These are phyloP conservation scores for Ranitomeya imitator DNA, from an alignment of 2,113 vertebrate species.

Conservation along the genomic window DNA sequence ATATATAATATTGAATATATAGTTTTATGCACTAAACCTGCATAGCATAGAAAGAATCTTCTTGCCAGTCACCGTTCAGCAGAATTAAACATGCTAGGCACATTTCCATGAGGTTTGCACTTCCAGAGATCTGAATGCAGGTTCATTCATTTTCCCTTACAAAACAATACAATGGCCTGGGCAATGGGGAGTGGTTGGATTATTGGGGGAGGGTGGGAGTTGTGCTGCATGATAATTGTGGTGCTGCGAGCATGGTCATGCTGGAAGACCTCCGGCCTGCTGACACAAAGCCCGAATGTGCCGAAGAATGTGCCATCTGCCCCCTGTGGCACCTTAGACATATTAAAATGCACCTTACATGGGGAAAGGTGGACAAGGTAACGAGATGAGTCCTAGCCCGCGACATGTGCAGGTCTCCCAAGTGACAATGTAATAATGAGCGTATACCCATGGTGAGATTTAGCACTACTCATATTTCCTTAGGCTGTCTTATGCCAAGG, in stretches of 20 bases:
- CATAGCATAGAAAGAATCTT: not conserved
- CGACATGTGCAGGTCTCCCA: not conserved
- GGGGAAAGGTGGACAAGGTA: conserved; percentile 13
- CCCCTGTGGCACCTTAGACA: not conserved
- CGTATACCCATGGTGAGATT: not conserved
- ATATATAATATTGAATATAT: too few species aligned
- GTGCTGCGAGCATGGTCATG: conserved; percentile 27
- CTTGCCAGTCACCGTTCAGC: not conserved
- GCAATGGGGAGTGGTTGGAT: conserved; percentile 30
- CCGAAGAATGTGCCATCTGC: conserved; percentile 3
- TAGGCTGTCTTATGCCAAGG: too few species aligned
- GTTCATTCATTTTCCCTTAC: conserved; percentile 16
- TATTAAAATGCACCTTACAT: conserved; percentile 12
- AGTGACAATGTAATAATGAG: not conserved
- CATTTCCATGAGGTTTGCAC: not conserved
- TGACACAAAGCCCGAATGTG: conserved; percentile 38
- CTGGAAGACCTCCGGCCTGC: conserved; percentile 10
- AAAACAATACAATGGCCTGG: conserved; percentile 18
- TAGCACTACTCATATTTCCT: not conserved
- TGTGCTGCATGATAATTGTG: conserved; percentile 28
- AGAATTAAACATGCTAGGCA: not conserved
- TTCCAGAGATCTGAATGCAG: conserved; percentile 1
- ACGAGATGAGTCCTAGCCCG: not conserved
- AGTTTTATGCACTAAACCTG: not conserved
- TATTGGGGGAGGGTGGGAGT: conserved; percentile 42